Percentiles rank a stretch among this genome's conserved stretches.
Conservation (phyloP, 2,888 invertebrate genomes). For the Chymomyza fuscimana region DNA sequence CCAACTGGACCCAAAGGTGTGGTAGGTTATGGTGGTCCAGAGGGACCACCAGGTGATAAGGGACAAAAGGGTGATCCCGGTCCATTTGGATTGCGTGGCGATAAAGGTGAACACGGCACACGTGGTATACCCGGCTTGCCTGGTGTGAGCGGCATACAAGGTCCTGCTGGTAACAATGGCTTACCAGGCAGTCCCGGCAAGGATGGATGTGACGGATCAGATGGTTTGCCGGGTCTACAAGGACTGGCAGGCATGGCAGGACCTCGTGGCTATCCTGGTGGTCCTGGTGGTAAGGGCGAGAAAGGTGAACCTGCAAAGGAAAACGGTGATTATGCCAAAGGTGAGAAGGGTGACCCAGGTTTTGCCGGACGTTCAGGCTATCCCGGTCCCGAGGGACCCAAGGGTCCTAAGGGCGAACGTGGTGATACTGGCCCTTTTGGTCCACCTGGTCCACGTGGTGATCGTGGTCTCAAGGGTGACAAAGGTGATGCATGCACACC, state of each 20-base stretch:
- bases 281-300: conserved; percentile 82
- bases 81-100: conserved; percentile 88
- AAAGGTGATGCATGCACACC: conserved; percentile 84
- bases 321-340: conserved; percentile 83
- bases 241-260: conserved; percentile 88
- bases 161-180: conserved; percentile 81
- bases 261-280: conserved; percentile 85
- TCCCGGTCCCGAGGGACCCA: conserved; percentile 75
- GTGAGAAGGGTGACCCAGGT: conserved; percentile 91
- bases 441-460: conserved; percentile 87
- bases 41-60: conserved; percentile 92
- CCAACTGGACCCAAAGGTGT: conserved; percentile 87
- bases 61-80: conserved; percentile 94
- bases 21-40: conserved; percentile 89
- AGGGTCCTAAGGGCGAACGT: conserved; percentile 90
- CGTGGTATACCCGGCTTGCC: conserved; percentile 93
- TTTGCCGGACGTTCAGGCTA: conserved; percentile 76
- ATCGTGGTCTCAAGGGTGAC: conserved; percentile 85
- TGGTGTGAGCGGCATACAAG: conserved; percentile 82
- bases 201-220: conserved; percentile 98
- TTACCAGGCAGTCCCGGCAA: conserved; percentile 90
- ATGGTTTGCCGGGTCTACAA: conserved; percentile 87
- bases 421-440: conserved; percentile 78
- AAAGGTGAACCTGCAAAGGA: conserved; percentile 88
- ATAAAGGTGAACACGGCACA: conserved; percentile 92